Conservation (phyloP, 2,888 invertebrate genomes). For the Acleris laterana region DNA sequence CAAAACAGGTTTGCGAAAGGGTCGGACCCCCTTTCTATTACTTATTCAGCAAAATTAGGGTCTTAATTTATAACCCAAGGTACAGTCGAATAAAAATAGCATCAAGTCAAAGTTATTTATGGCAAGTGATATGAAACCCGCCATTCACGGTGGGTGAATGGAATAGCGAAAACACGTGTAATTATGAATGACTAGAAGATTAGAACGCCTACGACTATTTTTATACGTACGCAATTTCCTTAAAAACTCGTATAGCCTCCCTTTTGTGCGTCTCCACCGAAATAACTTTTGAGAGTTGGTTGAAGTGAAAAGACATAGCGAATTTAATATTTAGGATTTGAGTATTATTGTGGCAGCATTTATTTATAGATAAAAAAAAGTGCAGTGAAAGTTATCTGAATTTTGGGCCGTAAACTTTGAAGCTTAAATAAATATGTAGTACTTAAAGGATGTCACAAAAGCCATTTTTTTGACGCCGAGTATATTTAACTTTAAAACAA, state of each 20-base stretch:
- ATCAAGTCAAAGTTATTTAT: slow-evolving; percentile 7
- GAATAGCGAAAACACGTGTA: slow-evolving; percentile 21
- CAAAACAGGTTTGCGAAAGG: background rate
- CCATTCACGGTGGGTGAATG: slow-evolving; percentile 5
- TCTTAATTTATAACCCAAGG: slow-evolving; percentile 17
- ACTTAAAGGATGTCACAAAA: no score
- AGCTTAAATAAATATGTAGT: background rate
- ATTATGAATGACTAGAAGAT: slow-evolving; percentile 43
- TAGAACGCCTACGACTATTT: slow-evolving; percentile 51
- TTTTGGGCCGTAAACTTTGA: no score
- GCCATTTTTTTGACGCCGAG: no score
- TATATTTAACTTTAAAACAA: no score
- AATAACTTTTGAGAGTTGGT: slow-evolving; percentile 49
- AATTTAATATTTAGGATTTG: no score
- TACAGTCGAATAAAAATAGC: slow-evolving; percentile 24
- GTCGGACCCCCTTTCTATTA: slow-evolving; percentile 15
- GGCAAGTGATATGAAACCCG: slow-evolving; percentile 3
- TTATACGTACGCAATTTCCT: slow-evolving; percentile 52
- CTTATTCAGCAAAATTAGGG: slow-evolving; percentile 30
- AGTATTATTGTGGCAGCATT: no score
- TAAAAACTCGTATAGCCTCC: slow-evolving; percentile 54
- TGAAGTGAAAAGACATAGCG: slow-evolving; percentile 34
- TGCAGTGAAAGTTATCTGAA: background rate
- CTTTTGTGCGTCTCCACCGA: slow-evolving; percentile 55
- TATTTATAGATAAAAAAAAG: no score